Evolutionary conservation across 1,140 invertebrate genomes (phyloP).

Genomic region (Antheraea pernyi): DNA sequence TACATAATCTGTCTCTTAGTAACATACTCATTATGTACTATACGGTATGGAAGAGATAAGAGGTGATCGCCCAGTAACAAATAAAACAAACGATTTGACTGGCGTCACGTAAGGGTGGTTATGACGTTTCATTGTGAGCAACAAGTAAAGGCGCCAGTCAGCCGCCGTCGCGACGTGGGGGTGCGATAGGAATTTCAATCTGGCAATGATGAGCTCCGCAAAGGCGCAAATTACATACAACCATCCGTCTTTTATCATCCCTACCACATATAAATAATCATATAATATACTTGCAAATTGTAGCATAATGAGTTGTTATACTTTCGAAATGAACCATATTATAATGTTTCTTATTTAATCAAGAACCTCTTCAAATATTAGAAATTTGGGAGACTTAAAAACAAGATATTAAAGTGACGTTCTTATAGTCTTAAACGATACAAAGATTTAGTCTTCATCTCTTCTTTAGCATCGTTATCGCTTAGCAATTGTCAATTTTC

Average conservation of each 20-base stretch:
- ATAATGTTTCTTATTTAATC: background rate
- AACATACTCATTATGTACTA: constrained; percentile 1
- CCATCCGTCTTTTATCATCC: constrained; percentile 27
- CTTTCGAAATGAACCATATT: background rate
- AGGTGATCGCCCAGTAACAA: constrained; percentile 22
- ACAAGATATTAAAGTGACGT: no score
- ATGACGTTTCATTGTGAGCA: constrained; percentile 61
- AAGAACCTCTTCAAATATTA: background rate
- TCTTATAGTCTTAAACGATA: no score
- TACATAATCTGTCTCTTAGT: background rate
- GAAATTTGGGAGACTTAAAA: no score
- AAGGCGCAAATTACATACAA: constrained; percentile 64
- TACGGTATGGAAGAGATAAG: constrained; percentile 10
- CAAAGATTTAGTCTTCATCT: no score
- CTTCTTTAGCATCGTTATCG: no score
- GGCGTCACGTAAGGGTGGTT: constrained; percentile 63
- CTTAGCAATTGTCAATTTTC: no score
- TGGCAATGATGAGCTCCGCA: constrained; percentile 60
- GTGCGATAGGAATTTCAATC: constrained; percentile 67
- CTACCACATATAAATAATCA: constrained; percentile 9
- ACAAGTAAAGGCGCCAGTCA: constrained; percentile 64
- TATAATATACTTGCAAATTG: background rate
- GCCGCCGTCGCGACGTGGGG: constrained; percentile 47
- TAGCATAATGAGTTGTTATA: background rate
- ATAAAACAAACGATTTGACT: constrained; percentile 59